Evolutionary conservation across 2,113 vertebrate genomes (phyloP), one percentile per base, ranked within the genome.

Genomic region (Rhinolophus ferrumequinum): DNA sequence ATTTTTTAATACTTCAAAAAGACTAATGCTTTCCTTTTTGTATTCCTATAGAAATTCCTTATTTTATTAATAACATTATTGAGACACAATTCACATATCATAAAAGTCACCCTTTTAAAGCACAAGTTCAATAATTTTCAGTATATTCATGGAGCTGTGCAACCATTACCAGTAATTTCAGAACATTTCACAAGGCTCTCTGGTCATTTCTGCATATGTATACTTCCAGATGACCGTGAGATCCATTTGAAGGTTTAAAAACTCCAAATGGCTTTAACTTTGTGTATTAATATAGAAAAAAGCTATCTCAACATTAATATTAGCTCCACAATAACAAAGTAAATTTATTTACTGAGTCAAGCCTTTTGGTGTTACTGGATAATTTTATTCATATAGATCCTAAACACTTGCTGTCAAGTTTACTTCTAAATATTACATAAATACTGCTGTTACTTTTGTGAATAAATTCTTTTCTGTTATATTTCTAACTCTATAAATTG

Each of bases 401-500:
- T 73, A 80, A 92, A 81, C 4, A 86, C 2, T 64, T 44, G 13
- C 62, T 81, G 22, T 87, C 56, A 70, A 79, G 33, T 69, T 70
- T 79, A 64, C 21, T 44, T 91, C 73, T 80, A 52, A 79, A 44
- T 85, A 86, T 86, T 58, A 90, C 19, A 90, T 14, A 85, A 81
- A 82, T 67, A 76, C 41, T 64, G 56, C 8, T 84, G 24, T 50
- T 83, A 47, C 38, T 82, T 88, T 50, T 67, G 28, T 82, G 26
- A 73, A 64, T 87, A 70, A 81, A 21, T 60, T 73, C 60, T 80
- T 35, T 73, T 92, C 60, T 80, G 47, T 73, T 92, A 73, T 12
- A 50, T 72, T 67, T 38, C 26, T 87, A 92, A 80, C 47, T 95
- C 26, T 58, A 75, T 75, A 67, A 85, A 92, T 28, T 88, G 47